These are phyloP conservation scores for Lepidurus arcticus DNA, from an alignment of 1,140 invertebrate genomes.

Conservation along the genomic window DNA sequence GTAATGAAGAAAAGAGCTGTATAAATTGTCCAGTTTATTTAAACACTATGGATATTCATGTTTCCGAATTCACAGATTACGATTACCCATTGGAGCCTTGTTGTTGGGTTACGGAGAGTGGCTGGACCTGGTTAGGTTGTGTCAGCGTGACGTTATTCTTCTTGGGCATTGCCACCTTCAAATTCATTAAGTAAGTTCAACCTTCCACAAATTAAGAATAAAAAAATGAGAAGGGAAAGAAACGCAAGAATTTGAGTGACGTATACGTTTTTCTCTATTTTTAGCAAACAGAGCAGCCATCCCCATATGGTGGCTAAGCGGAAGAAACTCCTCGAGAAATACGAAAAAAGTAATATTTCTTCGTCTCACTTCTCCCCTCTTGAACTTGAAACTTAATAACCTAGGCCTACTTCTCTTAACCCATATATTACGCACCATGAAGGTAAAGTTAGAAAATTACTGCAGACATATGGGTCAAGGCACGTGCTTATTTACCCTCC, in stretches of 20 bases:
- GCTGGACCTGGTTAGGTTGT: constrained; percentile 39
- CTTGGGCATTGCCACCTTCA: constrained; percentile 38
- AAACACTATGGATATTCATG: not conserved
- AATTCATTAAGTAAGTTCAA: constrained; percentile 37
- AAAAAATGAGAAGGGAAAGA: not conserved
- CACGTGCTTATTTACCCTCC: not conserved
- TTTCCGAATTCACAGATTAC: not conserved
- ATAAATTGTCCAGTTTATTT: not conserved
- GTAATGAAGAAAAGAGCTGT: too few relatives aligned
- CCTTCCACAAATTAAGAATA: not conserved
- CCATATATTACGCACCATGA: not conserved
- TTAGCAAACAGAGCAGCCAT: constrained; percentile 8
- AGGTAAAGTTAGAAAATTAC: not conserved
- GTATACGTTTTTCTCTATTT: not conserved
- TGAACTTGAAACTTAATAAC: not conserved
- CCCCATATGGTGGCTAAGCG: constrained; percentile 8
- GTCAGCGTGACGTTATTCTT: constrained; percentile 37
- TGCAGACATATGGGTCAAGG: constrained; percentile 1
- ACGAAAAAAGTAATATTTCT: constrained; percentile 27
- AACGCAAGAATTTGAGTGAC: not conserved
- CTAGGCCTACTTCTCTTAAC: not conserved
- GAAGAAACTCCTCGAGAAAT: constrained; percentile 21
- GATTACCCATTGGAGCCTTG: constrained; percentile 31
- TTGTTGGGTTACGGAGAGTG: constrained; percentile 38
- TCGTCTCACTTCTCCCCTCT: not conserved